Base-by-base conservation (phyloP, 2,113 vertebrate species). In the Nannobrachium achirus region DNA sequence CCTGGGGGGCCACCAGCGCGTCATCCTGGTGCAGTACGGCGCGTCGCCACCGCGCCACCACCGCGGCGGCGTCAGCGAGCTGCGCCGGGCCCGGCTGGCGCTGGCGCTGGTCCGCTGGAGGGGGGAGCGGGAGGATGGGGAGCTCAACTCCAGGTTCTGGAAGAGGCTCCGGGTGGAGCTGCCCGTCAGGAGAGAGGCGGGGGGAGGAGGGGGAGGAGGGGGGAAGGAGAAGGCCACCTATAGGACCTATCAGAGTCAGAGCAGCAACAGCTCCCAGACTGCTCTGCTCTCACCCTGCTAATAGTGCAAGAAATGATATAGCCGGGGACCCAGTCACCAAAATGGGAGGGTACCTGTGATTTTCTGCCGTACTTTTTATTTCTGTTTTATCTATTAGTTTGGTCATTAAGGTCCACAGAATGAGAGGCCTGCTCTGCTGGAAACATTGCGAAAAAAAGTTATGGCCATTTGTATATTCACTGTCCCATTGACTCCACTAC, bases 11-110 rank as follows among this genome's bases (percentile, higher is more conserved):
- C 94, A 84, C 89, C 94, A 98, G 87, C 91, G 91, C 83, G 95
- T 99, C 74, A 94, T 98, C 89, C 94, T 99, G 90, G 90, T 98
- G 46, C 95, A 98, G 91, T 97, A 95, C 92, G 93, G 93, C 85
- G n/a, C n/a, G n/a, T n/a, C n/a, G n/a, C 89, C 93, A 2, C 91
- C 80, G 87, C 85, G 93, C 77, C 90, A 84, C 81, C 68, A 50
- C 20, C 95, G 93, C 90, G 94, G 52, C 20, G 95, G 93, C 90
- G 94, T 97, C 66, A 91, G 94, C 72, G 96, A 99, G 85, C 93
- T 99, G 85, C 94, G 93, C 75, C 82, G 88, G 63, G 95, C 96
- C 69, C 92, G 94, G 50, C 75, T 94, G 0, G 96, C 91, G 1
- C 93, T 98, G 81, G 93, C 89, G 0, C 88, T 96, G 80, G 93